Conservation (phyloP, 2,113 vertebrate species). For the Circaetus gallicus region DNA sequence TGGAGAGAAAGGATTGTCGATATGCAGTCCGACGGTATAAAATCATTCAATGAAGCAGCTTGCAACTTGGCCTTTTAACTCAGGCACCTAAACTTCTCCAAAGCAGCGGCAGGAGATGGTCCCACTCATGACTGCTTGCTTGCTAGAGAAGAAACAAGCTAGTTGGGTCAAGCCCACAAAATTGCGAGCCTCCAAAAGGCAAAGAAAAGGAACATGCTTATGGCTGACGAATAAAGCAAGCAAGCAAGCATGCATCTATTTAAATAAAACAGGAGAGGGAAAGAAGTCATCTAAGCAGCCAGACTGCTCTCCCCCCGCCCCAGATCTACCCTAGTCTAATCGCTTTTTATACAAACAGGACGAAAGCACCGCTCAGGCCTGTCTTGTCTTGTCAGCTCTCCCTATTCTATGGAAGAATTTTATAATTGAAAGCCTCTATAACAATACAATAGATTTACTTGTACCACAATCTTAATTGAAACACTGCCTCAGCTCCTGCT, state of each 20-base stretch:
- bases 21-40: neutral
- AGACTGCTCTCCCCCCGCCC: neutral
- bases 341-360: neutral
- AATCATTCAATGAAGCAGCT: neutral
- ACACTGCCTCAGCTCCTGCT: neutral
- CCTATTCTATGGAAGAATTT: neutral
- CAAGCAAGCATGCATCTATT: neutral
- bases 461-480: conserved; percentile 35
- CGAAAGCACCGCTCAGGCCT: neutral
- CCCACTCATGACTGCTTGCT: neutral
- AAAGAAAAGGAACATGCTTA: neutral
- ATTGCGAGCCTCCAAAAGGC: neutral
- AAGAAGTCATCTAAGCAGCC: neutral
- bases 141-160: neutral
- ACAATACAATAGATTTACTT: neutral
- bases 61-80: neutral
- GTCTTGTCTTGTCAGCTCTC: neutral
- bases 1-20: neutral
- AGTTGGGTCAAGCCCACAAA: neutral
- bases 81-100: neutral
- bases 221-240: neutral
- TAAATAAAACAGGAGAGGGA: neutral
- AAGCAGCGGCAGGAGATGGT: neutral
- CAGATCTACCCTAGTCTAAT: neutral
- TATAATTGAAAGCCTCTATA: neutral